Base-by-base conservation (phyloP, 2,113 vertebrate genomes). In the Cyphomyrus plagiostoma region DNA sequence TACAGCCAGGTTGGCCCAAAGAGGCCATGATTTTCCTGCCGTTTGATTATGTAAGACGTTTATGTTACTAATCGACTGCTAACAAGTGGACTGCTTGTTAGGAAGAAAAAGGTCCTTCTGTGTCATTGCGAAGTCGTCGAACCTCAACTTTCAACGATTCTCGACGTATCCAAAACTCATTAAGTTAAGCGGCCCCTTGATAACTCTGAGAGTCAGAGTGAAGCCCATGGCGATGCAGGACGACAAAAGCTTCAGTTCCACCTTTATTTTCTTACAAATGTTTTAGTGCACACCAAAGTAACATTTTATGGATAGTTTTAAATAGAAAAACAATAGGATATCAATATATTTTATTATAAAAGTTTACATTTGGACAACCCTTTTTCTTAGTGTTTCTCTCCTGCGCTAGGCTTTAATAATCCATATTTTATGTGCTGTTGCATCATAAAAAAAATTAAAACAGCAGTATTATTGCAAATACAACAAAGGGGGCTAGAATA, bases 261-360 rank as follows among this genome's bases (percentile, higher is more conserved):
- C 21, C 45, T 84, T 84, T 84, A 84, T 48, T 84, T 84, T 84
- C 82, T 46, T 84, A 84, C 6, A 84, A 84, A 84, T 1, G 3
- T 48, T 45, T 84, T 84, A n/a, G 74, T 48, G 46, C 48, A 86
- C 83, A 86, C 10, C 85, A 87, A n/a, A 53, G 85, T 87, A 87
- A 87, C 49, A 53, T 52, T 87, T 87, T 87, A 19, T 53, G n/a
- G 85, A 87, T 35, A 21, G 50, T 21, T 87, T 84, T 87, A 87
- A 87, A 87, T 53, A 87, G 26, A 87, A 53, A 35, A 80, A 42
- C 10, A 35, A 53, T 21, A 19, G 15, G 30, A 56, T 48, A 56
- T 53, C 49, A 87, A 30, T 87, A 30, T 87, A 53, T 87, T 87
- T 87, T n/a, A 50, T 48, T 86, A 86, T 30, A 26, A 87, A 48